Evolutionary conservation across 2,888 invertebrate genomes (phyloP).

Genomic region (Norana najaformis): DNA sequence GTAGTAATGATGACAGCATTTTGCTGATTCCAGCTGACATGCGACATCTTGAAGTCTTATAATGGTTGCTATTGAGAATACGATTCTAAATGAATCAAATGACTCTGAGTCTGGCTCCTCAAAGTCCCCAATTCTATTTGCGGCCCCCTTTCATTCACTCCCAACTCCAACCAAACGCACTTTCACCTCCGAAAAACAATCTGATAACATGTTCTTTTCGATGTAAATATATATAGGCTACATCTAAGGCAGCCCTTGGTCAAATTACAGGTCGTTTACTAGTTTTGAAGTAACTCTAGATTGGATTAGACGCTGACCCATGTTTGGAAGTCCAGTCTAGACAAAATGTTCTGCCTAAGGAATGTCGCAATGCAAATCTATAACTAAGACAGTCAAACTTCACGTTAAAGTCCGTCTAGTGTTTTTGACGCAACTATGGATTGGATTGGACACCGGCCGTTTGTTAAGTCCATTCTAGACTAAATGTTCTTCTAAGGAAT

Average conservation of each 20-base stretch:
- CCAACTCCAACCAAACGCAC: not conserved
- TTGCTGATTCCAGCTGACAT: not conserved
- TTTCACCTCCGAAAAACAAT: not conserved
- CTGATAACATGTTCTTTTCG: not conserved
- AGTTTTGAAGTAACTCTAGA: too few species aligned
- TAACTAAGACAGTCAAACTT: too few species aligned
- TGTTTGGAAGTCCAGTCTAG: too few species aligned
- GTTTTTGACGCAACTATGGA: too few species aligned
- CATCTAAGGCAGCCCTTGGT: too few species aligned
- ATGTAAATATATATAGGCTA: too few species aligned
- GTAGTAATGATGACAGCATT: not conserved
- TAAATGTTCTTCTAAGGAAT: not conserved
- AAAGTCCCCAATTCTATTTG: not conserved
- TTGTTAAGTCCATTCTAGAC: not conserved
- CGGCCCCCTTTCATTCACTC: not conserved
- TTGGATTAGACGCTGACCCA: too few species aligned
- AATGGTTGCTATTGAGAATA: not conserved
- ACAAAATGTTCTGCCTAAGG: too few species aligned
- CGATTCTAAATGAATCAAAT: not conserved
- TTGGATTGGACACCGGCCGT: not conserved
- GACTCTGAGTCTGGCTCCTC: not conserved
- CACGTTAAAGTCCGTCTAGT: too few species aligned
- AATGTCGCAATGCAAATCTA: too few species aligned
- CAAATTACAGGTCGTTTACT: too few species aligned
- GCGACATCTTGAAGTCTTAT: not conserved